Conservation (phyloP, 2,888 invertebrate genomes). For the Torymus tubicola region DNA sequence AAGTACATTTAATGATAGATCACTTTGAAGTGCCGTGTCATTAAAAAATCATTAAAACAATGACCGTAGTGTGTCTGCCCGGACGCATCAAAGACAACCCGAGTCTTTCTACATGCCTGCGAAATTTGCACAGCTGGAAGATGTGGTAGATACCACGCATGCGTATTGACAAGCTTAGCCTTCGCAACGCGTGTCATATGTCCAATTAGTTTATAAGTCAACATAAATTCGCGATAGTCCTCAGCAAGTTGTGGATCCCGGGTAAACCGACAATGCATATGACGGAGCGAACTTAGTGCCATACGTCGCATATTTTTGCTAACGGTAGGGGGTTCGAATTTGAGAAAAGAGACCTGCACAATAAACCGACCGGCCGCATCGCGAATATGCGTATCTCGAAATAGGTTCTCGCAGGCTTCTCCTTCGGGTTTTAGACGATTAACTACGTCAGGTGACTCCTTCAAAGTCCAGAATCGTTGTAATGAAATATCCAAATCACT, state of each 20-base stretch:
- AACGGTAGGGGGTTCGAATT: neutral
- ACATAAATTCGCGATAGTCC: slow-evolving; percentile 40
- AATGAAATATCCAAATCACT: neutral
- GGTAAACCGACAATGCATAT: neutral
- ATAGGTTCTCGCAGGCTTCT: slow-evolving; percentile 20
- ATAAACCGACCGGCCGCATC: slow-evolving; percentile 8
- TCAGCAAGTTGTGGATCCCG: neutral
- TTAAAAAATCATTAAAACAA: slow-evolving; percentile 44
- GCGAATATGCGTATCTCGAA: slow-evolving; percentile 11
- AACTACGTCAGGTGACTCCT: no score
- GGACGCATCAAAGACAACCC: slow-evolving; percentile 49
- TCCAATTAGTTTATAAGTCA: slow-evolving; percentile 39
- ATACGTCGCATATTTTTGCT: neutral
- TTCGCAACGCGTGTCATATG: slow-evolving; percentile 39
- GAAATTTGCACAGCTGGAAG: slow-evolving; percentile 28
- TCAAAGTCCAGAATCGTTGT: no score
- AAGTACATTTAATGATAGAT: slow-evolving; percentile 25
- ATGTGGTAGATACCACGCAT: slow-evolving; percentile 50
- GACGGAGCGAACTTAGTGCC: neutral
- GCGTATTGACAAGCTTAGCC: slow-evolving; percentile 7
- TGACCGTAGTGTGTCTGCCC: slow-evolving; percentile 11
- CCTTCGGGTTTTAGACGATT: slow-evolving; percentile 26
- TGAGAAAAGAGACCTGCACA: slow-evolving; percentile 21
- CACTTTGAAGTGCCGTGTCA: slow-evolving; percentile 37
- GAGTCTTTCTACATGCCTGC: slow-evolving; percentile 4